These are phyloP conservation scores for Bucorvus abyssinicus DNA, from an alignment of 2,797 vertebrate genomes.

Conservation along the genomic window DNA sequence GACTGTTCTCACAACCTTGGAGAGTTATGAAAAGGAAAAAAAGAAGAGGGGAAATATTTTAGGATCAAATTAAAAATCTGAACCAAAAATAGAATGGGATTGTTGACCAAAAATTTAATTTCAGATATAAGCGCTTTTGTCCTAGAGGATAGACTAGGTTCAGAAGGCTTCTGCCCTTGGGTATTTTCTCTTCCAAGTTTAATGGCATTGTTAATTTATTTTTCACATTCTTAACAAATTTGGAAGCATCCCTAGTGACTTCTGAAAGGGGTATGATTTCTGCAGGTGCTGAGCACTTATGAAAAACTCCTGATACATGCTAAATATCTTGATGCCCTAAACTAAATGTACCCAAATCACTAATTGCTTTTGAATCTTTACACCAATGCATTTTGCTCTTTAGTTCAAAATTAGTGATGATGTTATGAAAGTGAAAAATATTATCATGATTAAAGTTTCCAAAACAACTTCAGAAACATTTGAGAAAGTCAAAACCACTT, in stretches of 20 bases:
- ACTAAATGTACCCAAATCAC: neutral
- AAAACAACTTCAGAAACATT: neutral
- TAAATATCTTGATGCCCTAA: neutral
- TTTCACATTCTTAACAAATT: neutral
- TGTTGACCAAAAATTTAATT: neutral
- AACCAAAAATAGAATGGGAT: neutral
- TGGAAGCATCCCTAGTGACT: neutral
- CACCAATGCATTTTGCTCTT: neutral
- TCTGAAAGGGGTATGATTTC: neutral
- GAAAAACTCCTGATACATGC: neutral
- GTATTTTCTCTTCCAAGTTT: neutral
- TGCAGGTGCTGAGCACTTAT: neutral
- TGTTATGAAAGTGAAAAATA: neutral
- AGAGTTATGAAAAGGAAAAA: neutral
- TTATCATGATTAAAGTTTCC: neutral
- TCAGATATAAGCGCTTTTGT: rapidly evolving
- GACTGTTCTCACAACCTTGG: neutral
- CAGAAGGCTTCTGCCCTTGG: neutral
- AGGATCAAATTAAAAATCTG: neutral
- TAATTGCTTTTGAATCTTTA: neutral
- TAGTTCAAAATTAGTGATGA: neutral
- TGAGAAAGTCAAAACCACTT: neutral
- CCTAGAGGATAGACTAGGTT: neutral
- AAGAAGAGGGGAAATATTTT: rapidly evolving
- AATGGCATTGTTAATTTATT: neutral